Percentiles rank a stretch among this genome's conserved stretches.
phyloP scores from a whole-genome alignment of 2,113 vertebrate species.

The Sigmodon hispidus region DNA sequence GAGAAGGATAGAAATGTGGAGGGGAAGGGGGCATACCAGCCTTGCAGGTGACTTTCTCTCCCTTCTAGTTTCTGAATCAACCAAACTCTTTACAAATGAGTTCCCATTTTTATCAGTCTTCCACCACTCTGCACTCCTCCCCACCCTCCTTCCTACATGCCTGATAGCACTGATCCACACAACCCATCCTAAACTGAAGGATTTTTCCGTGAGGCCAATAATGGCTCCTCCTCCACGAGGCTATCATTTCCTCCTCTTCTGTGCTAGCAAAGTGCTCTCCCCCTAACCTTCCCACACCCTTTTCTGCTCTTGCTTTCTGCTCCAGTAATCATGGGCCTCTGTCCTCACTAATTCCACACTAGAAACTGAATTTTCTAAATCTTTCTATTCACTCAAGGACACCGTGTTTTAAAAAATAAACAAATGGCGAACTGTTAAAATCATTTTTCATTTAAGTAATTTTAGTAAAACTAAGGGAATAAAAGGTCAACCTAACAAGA shows the following conservation, averaged over 20 bases:
- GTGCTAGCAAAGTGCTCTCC: neutral
- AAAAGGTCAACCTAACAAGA: neutral
- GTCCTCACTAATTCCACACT: neutral
- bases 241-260: neutral
- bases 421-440: constrained; percentile 12
- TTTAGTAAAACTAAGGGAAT: constrained; percentile 15
- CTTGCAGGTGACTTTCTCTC: neutral
- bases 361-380: neutral
- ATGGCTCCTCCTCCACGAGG: neutral
- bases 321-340: neutral
- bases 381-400: neutral
- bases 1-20: no score
- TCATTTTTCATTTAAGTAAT: constrained; percentile 33
- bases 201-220: neutral
- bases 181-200: neutral
- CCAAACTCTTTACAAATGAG: no score
- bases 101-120: neutral
- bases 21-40: no score
- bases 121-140: neutral
- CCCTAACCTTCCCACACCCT: neutral
- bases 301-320: neutral
- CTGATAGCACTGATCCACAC: rapidly evolving
- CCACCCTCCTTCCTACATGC: neutral
- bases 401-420: neutral
- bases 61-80: neutral